Conservation (phyloP, 2,888 invertebrate genomes). For the Auanema freiburgensis region DNA sequence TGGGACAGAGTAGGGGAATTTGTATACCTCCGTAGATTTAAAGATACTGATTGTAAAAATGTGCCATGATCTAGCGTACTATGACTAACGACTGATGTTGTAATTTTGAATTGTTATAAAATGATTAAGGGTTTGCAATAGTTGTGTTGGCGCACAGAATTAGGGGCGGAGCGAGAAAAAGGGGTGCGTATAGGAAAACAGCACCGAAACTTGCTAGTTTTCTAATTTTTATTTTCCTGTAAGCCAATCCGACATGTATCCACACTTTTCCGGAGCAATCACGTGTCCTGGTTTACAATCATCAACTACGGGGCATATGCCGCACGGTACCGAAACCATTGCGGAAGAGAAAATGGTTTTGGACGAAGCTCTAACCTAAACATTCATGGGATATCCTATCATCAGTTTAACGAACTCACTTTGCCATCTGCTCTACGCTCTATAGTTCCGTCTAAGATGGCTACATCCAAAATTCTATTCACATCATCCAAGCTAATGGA, state of each 20-base stretch:
- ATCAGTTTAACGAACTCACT: constrained; percentile 7
- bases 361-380: constrained; percentile 30
- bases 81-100: too few relatives aligned
- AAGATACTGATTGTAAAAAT: too few relatives aligned
- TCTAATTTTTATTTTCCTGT: constrained; percentile 21
- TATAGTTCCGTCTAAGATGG: constrained; percentile 57
- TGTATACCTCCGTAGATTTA: too few relatives aligned
- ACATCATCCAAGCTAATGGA: constrained; percentile 42
- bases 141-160: too few relatives aligned
- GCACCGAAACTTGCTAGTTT: too few relatives aligned
- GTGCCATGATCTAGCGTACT: too few relatives aligned
- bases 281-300: constrained; percentile 58
- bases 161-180: constrained; percentile 11
- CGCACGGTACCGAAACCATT: constrained; percentile 54
- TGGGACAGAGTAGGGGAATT: too few relatives aligned
- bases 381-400: background rate
- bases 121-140: too few relatives aligned
- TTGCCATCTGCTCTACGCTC: constrained; percentile 51
- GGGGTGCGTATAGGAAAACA: too few relatives aligned
- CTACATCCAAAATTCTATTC: constrained; percentile 49
- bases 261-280: constrained; percentile 60
- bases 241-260: constrained; percentile 55
- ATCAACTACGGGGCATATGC: constrained; percentile 56
- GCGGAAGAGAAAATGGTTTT: constrained; percentile 23
- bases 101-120: too few relatives aligned